These are phyloP conservation scores for Patiria miniata DNA, from an alignment of 35 echinoderm and acorn worm species.

Conservation along the genomic window DNA sequence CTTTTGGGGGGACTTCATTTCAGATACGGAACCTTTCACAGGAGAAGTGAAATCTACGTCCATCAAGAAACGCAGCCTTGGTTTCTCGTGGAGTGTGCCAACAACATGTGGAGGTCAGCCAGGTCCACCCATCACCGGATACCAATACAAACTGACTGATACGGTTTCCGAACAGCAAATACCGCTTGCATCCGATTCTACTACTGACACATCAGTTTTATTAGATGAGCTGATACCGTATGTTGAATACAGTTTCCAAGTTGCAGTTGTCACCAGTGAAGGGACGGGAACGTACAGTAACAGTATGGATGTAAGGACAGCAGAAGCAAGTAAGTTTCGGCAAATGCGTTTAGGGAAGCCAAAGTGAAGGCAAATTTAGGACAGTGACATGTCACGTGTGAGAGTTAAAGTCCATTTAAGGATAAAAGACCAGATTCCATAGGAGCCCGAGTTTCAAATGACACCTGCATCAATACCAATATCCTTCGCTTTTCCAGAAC, in stretches of 20 bases:
- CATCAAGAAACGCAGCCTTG: background rate
- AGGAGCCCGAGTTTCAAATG: too few relatives aligned
- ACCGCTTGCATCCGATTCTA: background rate
- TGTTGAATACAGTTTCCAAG: constrained; percentile 10
- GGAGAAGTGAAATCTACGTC: background rate
- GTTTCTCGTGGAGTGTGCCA: background rate
- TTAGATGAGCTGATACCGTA: constrained; percentile 20
- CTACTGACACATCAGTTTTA: background rate
- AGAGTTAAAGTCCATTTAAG: too few relatives aligned
- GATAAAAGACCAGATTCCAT: too few relatives aligned
- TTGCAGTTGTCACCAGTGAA: constrained; percentile 1
- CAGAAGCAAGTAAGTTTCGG: background rate
- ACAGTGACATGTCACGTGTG: too few relatives aligned
- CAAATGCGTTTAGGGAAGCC: too few relatives aligned
- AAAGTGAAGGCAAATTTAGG: too few relatives aligned
- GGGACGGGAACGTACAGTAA: background rate
- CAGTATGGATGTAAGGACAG: background rate
- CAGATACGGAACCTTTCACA: too few relatives aligned
- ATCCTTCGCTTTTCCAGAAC: too few relatives aligned
- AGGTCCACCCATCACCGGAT: background rate
- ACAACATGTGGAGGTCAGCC: background rate
- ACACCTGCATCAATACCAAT: too few relatives aligned
- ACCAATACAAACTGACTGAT: background rate
- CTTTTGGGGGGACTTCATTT: too few relatives aligned
- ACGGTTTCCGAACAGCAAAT: background rate